Evolutionary conservation across 2,113 vertebrate species (phyloP), one percentile per base, ranked within the genome.

Genomic region (Onychostruthus taczanowskii): DNA sequence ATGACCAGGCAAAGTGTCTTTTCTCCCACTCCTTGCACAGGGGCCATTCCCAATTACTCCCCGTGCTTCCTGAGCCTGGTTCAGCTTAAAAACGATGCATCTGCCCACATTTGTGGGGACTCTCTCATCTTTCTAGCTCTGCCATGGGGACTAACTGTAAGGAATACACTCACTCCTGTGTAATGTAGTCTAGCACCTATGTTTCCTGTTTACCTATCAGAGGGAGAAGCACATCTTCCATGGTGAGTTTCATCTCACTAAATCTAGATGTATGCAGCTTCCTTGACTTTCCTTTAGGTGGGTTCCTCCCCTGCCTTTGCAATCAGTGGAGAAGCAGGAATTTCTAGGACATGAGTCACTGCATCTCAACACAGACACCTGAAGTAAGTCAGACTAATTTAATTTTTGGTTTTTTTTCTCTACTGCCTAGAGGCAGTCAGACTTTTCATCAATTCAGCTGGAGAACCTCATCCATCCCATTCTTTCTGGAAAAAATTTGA

Each of bases 151-250:
- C 22, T 68, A 7, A 15, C 4, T 26, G 28, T 37, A 44, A 76
- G 53, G 68, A 89, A 50, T 18, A 46, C 22, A 17, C 27, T 26
- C 28, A 68, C 18, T 68, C 44, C 44, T 61, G 8, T 18, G 28
- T 2, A 22, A 43, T 11, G 20, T 6, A 46, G 20, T 7, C 15
- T 39, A 46, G 26, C 43, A 62, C 0, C 0, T 11, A 5, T 15
- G 11, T 22, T 72, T 80, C 43, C 62, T 55, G 18, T 50, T 58
- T 43, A 31, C 30, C 76, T 59, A 0, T 62, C 31, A 53, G 23
- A 66, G n/a, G 18, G 20, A 83, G 18, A 91, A 89, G 75, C 3
- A 8, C 33, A 31, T 35, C 20, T 82, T 69, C 41, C 70, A 82
- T 3, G 18, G 15, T 0, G 2, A 64, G 26, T 73, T 81, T 69